These are phyloP conservation scores for Artibeus jamaicensis DNA, from an alignment of 2,797 vertebrate species.

Conservation along the genomic window DNA sequence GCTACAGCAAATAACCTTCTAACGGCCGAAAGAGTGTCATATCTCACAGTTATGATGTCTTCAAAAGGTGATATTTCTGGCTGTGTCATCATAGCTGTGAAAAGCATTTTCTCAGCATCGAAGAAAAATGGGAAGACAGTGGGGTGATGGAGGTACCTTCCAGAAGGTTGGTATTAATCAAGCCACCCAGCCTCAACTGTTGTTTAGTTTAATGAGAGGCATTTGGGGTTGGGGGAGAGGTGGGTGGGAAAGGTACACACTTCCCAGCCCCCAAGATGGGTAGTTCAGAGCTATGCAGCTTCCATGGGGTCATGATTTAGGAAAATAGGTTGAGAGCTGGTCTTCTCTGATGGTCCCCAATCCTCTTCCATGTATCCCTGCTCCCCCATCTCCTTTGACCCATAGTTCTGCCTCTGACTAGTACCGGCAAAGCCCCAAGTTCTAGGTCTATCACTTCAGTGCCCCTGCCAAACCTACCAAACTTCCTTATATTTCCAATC, in stretches of 20 bases:
- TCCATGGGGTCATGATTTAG: not conserved
- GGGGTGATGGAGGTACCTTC: constrained; percentile 60
- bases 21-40: constrained; percentile 76
- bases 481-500: not conserved
- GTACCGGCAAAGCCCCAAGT: not conserved
- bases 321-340: not conserved
- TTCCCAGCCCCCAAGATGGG: not conserved
- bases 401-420: not conserved
- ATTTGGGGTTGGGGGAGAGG: not conserved
- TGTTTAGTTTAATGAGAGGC: constrained; percentile 23
- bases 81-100: constrained; percentile 78
- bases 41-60: constrained; percentile 78
- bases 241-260: not conserved
- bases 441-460: not conserved
- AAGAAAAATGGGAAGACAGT: constrained; percentile 70
- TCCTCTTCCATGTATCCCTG: not conserved
- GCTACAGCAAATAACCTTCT: constrained; percentile 76
- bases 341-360: not conserved
- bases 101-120: constrained; percentile 77
- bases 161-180: constrained; percentile 66
- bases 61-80: constrained; percentile 80
- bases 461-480: not conserved
- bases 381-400: not conserved
- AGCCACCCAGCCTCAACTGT: constrained; percentile 45
- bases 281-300: not conserved